phyloP scores from a whole-genome alignment of 1,140 invertebrate genomes.

The Oncopeltus fasciatus region DNA sequence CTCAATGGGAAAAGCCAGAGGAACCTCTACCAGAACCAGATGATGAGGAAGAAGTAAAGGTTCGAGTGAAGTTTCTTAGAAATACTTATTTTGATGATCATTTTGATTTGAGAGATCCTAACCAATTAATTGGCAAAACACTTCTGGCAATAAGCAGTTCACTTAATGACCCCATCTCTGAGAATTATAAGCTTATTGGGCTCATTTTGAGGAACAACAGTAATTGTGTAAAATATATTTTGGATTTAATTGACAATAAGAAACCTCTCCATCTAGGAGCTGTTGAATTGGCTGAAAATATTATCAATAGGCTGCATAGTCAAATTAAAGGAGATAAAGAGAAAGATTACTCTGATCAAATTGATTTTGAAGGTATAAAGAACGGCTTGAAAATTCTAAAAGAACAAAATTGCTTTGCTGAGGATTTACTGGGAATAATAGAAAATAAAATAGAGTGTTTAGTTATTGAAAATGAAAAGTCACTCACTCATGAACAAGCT shows the following conservation, averaged over 20 bases:
- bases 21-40: constrained; percentile 28
- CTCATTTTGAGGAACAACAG: neutral
- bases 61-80: constrained; percentile 61
- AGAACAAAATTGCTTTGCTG: neutral
- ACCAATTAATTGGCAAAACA: constrained; percentile 62
- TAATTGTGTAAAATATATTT: no score
- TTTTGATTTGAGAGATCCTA: constrained; percentile 59
- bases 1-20: constrained; percentile 33
- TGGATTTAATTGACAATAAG: no score
- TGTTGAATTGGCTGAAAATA: no score
- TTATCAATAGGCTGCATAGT: no score
- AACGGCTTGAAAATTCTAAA: neutral
- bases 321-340: no score
- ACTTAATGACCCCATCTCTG: constrained; percentile 37
- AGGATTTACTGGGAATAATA: constrained; percentile 30
- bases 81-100: constrained; percentile 76
- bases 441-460: constrained; percentile 37
- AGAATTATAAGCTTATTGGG: constrained; percentile 53
- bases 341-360: no score
- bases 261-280: no score
- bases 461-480: constrained; percentile 33
- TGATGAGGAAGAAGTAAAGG: constrained; percentile 49
- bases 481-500: neutral
- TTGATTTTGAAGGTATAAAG: no score
- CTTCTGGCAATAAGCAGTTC: constrained; percentile 43